Evolutionary conservation across 1,140 invertebrate genomes (phyloP).

Genomic region (Sminthurides bifidus): DNA sequence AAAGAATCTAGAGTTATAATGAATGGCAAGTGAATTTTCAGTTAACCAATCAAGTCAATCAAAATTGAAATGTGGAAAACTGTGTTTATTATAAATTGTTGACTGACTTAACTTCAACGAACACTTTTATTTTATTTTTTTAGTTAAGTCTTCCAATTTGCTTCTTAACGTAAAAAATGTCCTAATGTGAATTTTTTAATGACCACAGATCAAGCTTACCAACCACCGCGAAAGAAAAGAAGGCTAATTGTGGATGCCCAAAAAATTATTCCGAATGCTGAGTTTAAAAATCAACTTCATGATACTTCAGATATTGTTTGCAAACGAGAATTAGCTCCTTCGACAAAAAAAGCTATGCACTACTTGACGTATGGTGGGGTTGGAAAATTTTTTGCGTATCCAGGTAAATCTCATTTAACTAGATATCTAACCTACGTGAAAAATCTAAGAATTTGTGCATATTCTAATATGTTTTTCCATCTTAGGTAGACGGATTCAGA

Average conservation of each 20-base stretch:
- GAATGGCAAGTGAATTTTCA: too few species aligned
- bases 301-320: constrained; percentile 32
- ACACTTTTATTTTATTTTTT: background rate
- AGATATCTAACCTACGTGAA: background rate
- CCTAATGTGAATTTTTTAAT: background rate
- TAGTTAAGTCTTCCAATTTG: background rate
- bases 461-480: constrained; percentile 2
- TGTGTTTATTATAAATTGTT: background rate
- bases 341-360: constrained; percentile 29
- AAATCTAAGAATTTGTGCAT: background rate
- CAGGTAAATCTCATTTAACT: constrained; percentile 23
- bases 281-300: constrained; percentile 31
- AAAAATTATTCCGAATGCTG: constrained; percentile 28
- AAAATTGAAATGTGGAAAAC: too few species aligned
- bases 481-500: constrained; percentile 16
- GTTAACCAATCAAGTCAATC: too few species aligned
- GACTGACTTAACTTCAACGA: background rate
- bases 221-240: constrained; percentile 12
- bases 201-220: background rate
- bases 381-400: constrained; percentile 31
- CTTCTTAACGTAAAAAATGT: too few species aligned
- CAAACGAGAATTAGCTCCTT: constrained; percentile 27
- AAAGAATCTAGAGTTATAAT: too few species aligned
- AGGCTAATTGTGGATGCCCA: constrained; percentile 22
- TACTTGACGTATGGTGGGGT: constrained; percentile 26